Evolutionary conservation across 1,140 invertebrate genomes (phyloP), one percentile per base, ranked within the genome.

Genomic region (Trissolcus basalis): DNA sequence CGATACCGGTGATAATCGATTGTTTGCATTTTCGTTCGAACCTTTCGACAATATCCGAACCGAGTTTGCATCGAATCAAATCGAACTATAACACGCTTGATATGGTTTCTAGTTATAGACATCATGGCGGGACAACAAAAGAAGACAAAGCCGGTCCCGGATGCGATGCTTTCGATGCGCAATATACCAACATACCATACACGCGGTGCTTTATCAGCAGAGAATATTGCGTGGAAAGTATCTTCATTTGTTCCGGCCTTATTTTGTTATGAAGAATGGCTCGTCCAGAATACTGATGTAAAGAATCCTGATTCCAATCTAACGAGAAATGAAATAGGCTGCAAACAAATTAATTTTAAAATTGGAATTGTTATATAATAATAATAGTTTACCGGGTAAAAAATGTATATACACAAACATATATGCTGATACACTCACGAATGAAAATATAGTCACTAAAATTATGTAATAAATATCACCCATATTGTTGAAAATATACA

Each of bases 111-210:
- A 19, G 44, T 69, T 60, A 56, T 54, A 60, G 65, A 53, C 55
- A 11, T 50, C 45, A 69, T 48, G 45, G 58, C 33, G 12, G 35
- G 14, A 36, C 54, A 53, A 73, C 54, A 53, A 73, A 75, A 70
- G 67, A 43, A 58, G 43, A 79, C 70, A 77, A 81, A 73, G 70
- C 43, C 12, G n/a, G 39, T 15, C 9, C 41, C 58, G 56, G 49
- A 76, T 58, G 47, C 49, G 51, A 41, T 51, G 19, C 14, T 50
- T 61, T 43, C 48, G 35, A 5, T 47, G 16, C 8, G 33, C 39
- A 39, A 48, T 43, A 33, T 41, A 53, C 35, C 44, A 43, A 51
- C 13, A n/a, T n/a, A n/a, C n/a, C n/a, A n/a, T 32, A 27, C 16
- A 16, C 16, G 19, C n/a, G n/a, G 15, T 1, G 7, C 15, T 43